Evolutionary conservation across 1,140 invertebrate genomes (phyloP), one percentile per base, ranked within the genome.

Genomic region (Andricus grossulariae): DNA sequence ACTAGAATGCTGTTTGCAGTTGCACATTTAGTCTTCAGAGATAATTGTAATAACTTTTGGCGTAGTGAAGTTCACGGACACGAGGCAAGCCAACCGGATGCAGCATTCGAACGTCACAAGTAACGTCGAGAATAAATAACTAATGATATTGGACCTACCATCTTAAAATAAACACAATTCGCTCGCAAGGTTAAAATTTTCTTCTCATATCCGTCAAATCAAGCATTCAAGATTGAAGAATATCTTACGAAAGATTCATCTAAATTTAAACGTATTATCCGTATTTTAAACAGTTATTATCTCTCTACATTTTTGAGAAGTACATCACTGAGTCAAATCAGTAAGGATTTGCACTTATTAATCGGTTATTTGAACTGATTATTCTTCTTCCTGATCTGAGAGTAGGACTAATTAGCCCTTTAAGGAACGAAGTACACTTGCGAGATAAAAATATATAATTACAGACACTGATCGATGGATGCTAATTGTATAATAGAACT

Each of bases 1-100:
- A 66, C 11, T 66, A 66, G 15, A 66, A 66, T 66, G 32, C 32
- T 39, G 39, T 45, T 45, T 45, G 39, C 39, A 45, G 39, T 45
- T 45, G 39, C 39, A 45, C 39, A 10, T 11, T 11, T 7, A 45
- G 39, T 32, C 60, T 66, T 6, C 15, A 13, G 25, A 66, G 60
- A 66, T 66, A 39, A 45, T 66, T 66, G 60, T 66, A 66, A 66
- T 45, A 66, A 66, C 60, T 66, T 66, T 66, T 16, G 60, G 39
- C 25, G 10, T 5, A 45, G 32, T 66, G 11, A 66, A 66, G 60
- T 66, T 66, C 60, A 66, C 25, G 60, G 16, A 16, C 60, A 66
- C 32, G 15, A 39, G n/a, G 32, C 60, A 25, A 32, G 57, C 57
- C 60, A 66, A 66, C 60, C 60, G 25, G 60, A 66, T 32, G 60